phyloP scores from a whole-genome alignment of 2,113 vertebrate species.

The Phocoena sinus region DNA sequence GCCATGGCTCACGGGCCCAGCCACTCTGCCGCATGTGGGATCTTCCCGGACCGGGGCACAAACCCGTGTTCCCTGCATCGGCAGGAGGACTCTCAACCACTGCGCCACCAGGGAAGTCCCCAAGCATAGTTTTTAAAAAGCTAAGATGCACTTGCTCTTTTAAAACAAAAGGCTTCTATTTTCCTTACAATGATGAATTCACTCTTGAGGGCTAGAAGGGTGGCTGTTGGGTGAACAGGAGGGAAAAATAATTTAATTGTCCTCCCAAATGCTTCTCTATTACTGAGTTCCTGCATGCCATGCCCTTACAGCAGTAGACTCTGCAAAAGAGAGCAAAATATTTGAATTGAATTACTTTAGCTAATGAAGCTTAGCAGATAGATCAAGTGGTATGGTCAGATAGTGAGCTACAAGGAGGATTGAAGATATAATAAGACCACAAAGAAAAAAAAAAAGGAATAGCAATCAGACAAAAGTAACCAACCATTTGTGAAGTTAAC shows the following conservation, averaged over 20 bases:
- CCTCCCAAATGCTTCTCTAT: background rate
- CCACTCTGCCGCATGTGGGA: fast-evolving
- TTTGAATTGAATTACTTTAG: background rate
- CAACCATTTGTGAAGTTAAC: background rate
- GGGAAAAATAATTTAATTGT: background rate
- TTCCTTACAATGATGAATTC: background rate
- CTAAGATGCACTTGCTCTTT: background rate
- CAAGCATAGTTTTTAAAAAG: background rate
- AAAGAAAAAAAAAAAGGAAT: background rate
- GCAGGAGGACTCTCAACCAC: too few species aligned
- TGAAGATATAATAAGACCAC: background rate
- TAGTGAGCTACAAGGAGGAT: background rate
- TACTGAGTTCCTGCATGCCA: background rate
- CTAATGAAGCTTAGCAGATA: background rate
- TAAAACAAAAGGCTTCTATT: background rate
- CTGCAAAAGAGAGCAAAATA: background rate
- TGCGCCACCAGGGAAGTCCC: too few species aligned
- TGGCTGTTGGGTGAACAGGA: background rate
- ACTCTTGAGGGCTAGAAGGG: background rate
- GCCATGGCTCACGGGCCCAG: too few species aligned
- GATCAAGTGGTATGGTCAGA: background rate
- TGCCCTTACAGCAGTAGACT: background rate
- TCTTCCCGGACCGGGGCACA: too few species aligned
- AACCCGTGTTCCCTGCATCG: too few species aligned
- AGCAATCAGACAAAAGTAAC: background rate